Percentiles rank a stretch among this genome's conserved stretches.
phyloP scores from a whole-genome alignment of 1,140 invertebrate species.

The Cydia fagiglandana region DNA sequence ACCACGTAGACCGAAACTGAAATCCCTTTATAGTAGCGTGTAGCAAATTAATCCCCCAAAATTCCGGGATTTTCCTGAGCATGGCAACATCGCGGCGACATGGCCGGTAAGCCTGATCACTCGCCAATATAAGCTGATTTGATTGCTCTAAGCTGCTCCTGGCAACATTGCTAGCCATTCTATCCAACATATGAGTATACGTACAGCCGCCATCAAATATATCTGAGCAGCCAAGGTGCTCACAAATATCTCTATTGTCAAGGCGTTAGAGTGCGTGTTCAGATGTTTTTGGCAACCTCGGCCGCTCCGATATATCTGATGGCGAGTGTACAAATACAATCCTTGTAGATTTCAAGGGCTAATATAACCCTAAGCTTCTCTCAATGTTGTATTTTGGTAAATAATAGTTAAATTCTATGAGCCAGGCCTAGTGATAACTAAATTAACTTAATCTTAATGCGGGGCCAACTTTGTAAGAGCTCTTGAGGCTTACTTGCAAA shows the following conservation, averaged over 20 bases:
- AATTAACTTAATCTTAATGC: no score
- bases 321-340: neutral
- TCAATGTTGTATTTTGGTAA: no score
- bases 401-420: no score
- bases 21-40: neutral
- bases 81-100: neutral
- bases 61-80: neutral
- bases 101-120: slow-evolving; percentile 25
- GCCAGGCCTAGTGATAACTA: no score
- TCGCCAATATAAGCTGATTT: slow-evolving; percentile 29
- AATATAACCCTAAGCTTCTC: neutral
- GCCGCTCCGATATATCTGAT: no score
- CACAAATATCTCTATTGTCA: no score
- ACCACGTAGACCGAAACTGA: neutral
- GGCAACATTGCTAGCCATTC: slow-evolving; percentile 14
- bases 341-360: neutral
- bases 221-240: no score
- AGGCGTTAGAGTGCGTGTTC: no score
- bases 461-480: no score
- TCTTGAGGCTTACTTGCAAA: no score
- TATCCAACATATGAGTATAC: neutral
- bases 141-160: slow-evolving; percentile 13
- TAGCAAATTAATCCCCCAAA: slow-evolving; percentile 7
- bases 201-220: no score
- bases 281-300: no score